phyloP scores from a whole-genome alignment of 1,140 invertebrate species.

The Cydia strobilella region DNA sequence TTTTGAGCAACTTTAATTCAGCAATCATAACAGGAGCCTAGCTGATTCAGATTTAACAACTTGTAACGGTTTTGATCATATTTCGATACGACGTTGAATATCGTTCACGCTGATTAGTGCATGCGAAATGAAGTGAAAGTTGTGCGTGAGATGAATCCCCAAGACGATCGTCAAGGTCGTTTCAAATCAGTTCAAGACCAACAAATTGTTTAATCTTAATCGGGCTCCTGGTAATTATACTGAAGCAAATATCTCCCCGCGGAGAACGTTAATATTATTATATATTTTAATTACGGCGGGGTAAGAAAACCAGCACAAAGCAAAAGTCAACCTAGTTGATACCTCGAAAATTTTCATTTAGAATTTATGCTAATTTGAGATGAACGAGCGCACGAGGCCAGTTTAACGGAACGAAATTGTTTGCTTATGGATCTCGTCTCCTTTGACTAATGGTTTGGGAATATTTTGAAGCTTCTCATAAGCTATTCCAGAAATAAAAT shows the following conservation, averaged over 20 bases:
- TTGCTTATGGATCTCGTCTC: constrained; percentile 20
- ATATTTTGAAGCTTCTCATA: neutral
- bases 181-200: no score
- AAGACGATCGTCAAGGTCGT: no score
- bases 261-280: constrained; percentile 21
- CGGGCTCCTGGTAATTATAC: neutral
- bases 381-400: constrained; percentile 36
- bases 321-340: constrained; percentile 28
- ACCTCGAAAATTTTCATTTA: constrained; percentile 51
- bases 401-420: constrained; percentile 45
- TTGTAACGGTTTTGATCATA: no score
- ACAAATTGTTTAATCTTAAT: no score
- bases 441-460: neutral
- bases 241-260: neutral
- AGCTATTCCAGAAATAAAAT: no score
- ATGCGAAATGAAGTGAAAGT: no score
- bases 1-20: neutral
- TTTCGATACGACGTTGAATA: no score
- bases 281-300: constrained; percentile 26
- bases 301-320: constrained; percentile 21
- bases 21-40: neutral
- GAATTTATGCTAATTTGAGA: constrained; percentile 49
- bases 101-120: no score
- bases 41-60: no score
- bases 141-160: no score